Base-by-base conservation (phyloP, 1,140 invertebrate genomes). In the Ceratina japonica region DNA sequence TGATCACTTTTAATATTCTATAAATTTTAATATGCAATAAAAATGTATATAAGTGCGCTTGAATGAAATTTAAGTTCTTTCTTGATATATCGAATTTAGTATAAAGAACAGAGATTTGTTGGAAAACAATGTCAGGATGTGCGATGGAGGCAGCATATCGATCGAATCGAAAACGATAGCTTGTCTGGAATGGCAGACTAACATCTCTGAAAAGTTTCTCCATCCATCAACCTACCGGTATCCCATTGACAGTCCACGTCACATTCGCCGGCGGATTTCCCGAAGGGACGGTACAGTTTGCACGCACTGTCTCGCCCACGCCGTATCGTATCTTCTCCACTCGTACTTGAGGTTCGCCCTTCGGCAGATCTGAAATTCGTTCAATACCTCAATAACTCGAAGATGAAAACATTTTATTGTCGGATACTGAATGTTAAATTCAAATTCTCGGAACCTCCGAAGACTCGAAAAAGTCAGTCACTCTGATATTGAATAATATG, bases 171-270 rank as follows among this genome's bases (percentile, higher is more conserved):
- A 20, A 51, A 65, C 31, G 77, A 66, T 44, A 66, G 54, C 15
- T 73, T 74, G 73, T 74, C 70, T 27, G 31, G 24, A 69, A 69
- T 10, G 51, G 3, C 65, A 22, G 20, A 27, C 10, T 15, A n/a
- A 27, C 49, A 22, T 56, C 27, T 13, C 44, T 18, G 20, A 27
- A 72, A 71, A 75, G 49, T 83, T 80, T 80, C 64, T 52, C 49
- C 61, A 80, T 85, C 64, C 51, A 83, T 81, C 76, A 75, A 92
- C 92, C 89, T 93, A 97, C 96, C 94, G 94, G 94, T 90, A 94
- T 93, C 86, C 94, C 95, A 90, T 97, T 97, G 84, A 97, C 94
- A 68, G 94, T 94, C 96, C 96, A 97, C 59, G 95, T 96, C 72
- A 97, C 93, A 91, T 97, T 97, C 20, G 96, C 95, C 2, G 96